Base-by-base conservation (phyloP, 2,888 invertebrate genomes). In the Trichacis sp. region DNA sequence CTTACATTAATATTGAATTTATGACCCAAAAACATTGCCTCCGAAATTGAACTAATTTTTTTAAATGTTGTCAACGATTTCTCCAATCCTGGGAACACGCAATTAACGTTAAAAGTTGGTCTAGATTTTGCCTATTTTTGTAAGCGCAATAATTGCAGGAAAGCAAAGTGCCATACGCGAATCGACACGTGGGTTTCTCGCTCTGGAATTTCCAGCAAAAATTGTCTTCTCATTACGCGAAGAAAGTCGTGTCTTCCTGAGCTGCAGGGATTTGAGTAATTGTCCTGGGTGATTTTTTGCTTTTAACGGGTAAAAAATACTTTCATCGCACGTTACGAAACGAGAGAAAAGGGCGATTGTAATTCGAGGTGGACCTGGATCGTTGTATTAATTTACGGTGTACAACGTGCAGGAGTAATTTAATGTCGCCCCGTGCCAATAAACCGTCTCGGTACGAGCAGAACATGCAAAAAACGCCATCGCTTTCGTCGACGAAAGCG, bases 371-470 rank as follows among this genome's bases (percentile, higher is more conserved):
- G 33, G 2, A 33, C 57, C 63, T n/a, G n/a, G n/a, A n/a, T n/a
- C n/a, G n/a, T n/a, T n/a, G 46, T 69, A 72, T 65, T 66, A 72
- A 73, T 73, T 72, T 73, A 73, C 72, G 59, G 64, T 61, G 56
- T 61, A 68, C 52, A 61, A 52, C 64, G 64, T 62, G 63, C 50
- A 60, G 58, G 63, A 19, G 49, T 68, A 59, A 73, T 72, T 73
- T 72, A 73, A 73, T 71, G 54, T 61, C 52, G 11, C 43, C 62
- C 42, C 56, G 68, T 67, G 50, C 69, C 61, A 67, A 72, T 72
- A 73, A 72, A 73, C 61, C 61, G 64, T 70, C 62, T 68, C 71
- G 61, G 55, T 17, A 47, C 19, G 20, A 38, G 19, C 50, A 43
- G 12, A 30, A 46, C 29, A 20, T 24, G 24, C 4, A 38, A 20